Evolutionary conservation across 2,888 invertebrate species (phyloP), one percentile per base, ranked within the genome.

Genomic region (Ophioninae sp.): DNA sequence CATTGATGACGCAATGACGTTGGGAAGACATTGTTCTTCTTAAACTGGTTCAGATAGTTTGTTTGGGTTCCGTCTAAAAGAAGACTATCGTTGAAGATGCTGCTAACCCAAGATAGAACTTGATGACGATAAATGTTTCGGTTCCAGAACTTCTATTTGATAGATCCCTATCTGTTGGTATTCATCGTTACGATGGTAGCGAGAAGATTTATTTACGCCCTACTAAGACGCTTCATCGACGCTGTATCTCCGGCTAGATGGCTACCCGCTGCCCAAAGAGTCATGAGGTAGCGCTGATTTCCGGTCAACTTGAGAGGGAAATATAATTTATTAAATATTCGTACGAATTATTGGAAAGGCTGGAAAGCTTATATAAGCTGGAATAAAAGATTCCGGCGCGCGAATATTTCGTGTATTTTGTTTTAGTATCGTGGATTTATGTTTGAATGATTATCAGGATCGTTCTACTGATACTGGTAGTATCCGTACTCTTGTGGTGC

Each of bases 141-240:
- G 77, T 95, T 96, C 85, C 94, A 99, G 99, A 98, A 99, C 93
- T 97, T 98, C 93, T 97, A 99, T 93, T 93, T 99, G 87, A 98
- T 99, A 90, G 99, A 99, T 92, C 95, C 96, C 0, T 96, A 98
- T 92, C 93, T 99, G 80, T 95, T 98, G 64, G 94, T 96, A 77
- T 97, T 99, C 91, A 97, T 99, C 87, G 94, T 96, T 79, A 95
- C 97, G 8, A 94, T 99, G 88, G 94, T 98, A 88, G 95, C 96
- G 30, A 94, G 98, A 80, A 95, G 98, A 88, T 94, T 99, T 78
- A 93, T 98, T 10, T 96, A 96, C 88, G 94, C 95, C 80, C 86
- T 95, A 37, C 93, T 95, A 67, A 92, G 94, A 83, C 93, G 94
- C 81, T 88, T 94, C 13, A 88, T 96, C 39, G 94, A 94, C 83